Percentiles rank a stretch among this genome's conserved stretches.
Evolutionary conservation across 2,113 vertebrate species (phyloP).

Genomic region (Ceratotherium simum): DNA sequence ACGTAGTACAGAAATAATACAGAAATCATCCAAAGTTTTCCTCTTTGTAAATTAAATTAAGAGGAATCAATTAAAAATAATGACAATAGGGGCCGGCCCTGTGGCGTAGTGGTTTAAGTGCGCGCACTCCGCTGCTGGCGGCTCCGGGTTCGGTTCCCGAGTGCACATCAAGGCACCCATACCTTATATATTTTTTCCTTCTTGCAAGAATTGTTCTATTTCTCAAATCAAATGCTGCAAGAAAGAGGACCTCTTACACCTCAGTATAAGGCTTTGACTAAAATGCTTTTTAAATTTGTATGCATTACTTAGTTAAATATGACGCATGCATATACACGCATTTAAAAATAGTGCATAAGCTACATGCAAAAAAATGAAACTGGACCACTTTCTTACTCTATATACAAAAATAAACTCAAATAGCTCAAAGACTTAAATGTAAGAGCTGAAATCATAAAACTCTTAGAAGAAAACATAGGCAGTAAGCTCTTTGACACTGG

Average conservation of each 20-base stretch:
- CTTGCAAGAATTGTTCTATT: background rate
- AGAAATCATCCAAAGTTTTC: background rate
- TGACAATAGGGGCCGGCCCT: background rate
- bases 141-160: too few species aligned
- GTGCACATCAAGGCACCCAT: too few species aligned
- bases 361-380: too few species aligned
- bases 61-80: background rate
- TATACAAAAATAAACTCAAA: too few species aligned
- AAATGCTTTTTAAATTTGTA: background rate
- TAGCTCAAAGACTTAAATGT: too few species aligned
- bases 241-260: background rate
- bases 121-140: too few species aligned
- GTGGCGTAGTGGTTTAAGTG: too few species aligned
- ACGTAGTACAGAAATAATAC: background rate
- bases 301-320: background rate
- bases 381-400: too few species aligned
- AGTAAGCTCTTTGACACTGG: too few species aligned
- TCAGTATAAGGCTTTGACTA: background rate
- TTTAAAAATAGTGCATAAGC: background rate
- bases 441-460: too few species aligned
- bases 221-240: background rate
- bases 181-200: background rate
- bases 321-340: background rate
- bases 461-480: too few species aligned
- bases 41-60: background rate